A percentile compares a stretch with the other conserved stretches of the same genome.
Conservation (phyloP, 2,797 vertebrate species). For the Microhierax caerulescens region DNA sequence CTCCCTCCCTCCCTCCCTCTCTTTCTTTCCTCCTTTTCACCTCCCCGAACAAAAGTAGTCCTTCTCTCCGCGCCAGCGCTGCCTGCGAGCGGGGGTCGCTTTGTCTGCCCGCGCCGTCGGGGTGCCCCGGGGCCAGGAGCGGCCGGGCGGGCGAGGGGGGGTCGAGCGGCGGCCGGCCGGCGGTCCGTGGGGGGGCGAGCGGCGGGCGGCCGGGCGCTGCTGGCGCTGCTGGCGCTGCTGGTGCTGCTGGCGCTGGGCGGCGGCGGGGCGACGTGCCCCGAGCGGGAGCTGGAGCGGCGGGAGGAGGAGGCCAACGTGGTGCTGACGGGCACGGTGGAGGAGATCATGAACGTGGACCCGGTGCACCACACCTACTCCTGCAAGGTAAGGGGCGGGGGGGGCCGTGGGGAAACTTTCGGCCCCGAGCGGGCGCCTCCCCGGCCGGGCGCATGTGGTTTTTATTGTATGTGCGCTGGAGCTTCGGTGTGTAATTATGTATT, state of each 20-base stretch:
- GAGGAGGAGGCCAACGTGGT: conserved; percentile 96
- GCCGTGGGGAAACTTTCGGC: not conserved
- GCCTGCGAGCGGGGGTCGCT: not conserved
- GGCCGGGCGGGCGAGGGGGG: conserved; percentile 69
- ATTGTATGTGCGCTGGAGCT: conserved; percentile 5
- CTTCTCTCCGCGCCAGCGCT: not conserved
- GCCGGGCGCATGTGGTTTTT: conserved; percentile 34
- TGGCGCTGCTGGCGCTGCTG: no score
- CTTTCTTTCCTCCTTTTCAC: conserved; percentile 49
- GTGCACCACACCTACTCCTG: conserved; percentile 96
- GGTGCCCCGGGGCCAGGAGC: not conserved
- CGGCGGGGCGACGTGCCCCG: conserved; percentile 83
- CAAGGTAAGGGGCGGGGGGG: conserved; percentile 81
- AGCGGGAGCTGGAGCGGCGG: conserved; percentile 87
- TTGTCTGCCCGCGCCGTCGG: not conserved
- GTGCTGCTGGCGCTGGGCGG: conserved; percentile 71
- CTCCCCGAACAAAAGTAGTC: conserved; percentile 43
- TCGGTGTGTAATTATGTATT: conserved; percentile 61
- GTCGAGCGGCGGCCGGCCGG: not conserved
- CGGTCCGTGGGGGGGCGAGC: conserved; percentile 60
- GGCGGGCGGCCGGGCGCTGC: not conserved
- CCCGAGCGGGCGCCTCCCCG: not conserved
- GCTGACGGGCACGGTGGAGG: conserved; percentile 95
- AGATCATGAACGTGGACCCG: conserved; percentile 96
- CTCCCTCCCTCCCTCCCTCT: not conserved